phyloP scores from a whole-genome alignment of 1,140 invertebrate species.

The Nixonia krombeini region DNA sequence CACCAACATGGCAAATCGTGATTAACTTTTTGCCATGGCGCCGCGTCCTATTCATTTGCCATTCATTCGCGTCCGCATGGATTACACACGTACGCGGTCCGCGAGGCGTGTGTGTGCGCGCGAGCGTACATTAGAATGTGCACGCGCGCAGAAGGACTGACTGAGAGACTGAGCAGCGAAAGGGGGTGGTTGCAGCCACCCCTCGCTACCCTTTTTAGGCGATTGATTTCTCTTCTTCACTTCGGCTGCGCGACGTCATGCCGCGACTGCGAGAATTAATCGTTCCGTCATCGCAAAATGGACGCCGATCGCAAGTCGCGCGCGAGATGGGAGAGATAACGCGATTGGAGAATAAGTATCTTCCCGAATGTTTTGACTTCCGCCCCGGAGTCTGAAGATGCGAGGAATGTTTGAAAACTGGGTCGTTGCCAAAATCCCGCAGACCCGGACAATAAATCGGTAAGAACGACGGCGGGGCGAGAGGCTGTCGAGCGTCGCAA shows the following conservation, averaged over 20 bases:
- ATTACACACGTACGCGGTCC: too few relatives aligned
- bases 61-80: conserved; percentile 70
- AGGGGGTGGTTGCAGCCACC: conserved; percentile 12
- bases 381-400: too few relatives aligned
- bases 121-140: conserved; percentile 30
- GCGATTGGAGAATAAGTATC: too few relatives aligned
- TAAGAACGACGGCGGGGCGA: too few relatives aligned
- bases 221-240: conserved; percentile 24
- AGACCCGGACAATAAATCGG: too few relatives aligned
- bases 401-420: too few relatives aligned
- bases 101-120: conserved; percentile 6
- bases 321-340: too few relatives aligned
- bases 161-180: conserved; percentile 15
- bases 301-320: too few relatives aligned
- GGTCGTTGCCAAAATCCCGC: too few relatives aligned
- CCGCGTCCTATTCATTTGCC: conserved; percentile 70
- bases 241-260: conserved; percentile 6
- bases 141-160: conserved; percentile 19
- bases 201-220: conserved; percentile 37
- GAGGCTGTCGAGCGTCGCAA: too few relatives aligned
- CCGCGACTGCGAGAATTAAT: conserved; percentile 6
- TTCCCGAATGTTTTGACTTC: too few relatives aligned
- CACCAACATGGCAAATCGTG: conserved; percentile 70
- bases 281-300: conserved; percentile 16
- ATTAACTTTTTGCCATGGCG: conserved; percentile 71